Percentiles rank a stretch among this genome's conserved stretches.
Evolutionary conservation across 2,888 invertebrate genomes (phyloP).

Genomic region (Drosophila fulvimacula): DNA sequence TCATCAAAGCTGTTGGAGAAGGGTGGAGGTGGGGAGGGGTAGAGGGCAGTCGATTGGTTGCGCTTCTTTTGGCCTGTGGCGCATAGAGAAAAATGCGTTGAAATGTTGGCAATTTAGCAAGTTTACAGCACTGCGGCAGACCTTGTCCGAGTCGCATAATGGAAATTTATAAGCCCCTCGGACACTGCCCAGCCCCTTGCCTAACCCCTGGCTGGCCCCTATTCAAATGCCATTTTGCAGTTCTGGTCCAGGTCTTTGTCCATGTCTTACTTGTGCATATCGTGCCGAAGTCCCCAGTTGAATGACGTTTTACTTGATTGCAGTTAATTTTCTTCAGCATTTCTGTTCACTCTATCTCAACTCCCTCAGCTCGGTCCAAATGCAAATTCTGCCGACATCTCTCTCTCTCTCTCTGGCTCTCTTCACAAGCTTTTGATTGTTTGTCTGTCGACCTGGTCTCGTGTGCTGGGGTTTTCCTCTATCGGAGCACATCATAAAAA

Average conservation of each 20-base stretch:
- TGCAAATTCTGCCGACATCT: slow-evolving; percentile 71
- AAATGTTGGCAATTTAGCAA: slow-evolving; percentile 79
- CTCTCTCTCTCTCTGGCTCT: not conserved
- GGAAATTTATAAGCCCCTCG: slow-evolving; percentile 40
- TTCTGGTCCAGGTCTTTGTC: slow-evolving; percentile 27
- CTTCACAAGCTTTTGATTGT: slow-evolving; percentile 62
- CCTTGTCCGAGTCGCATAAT: slow-evolving; percentile 53
- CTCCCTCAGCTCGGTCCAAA: slow-evolving; percentile 52
- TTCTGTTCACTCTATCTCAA: slow-evolving; percentile 7
- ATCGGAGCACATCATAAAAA: slow-evolving; percentile 53
- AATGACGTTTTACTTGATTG: slow-evolving; percentile 81
- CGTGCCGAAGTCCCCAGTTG: slow-evolving; percentile 49
- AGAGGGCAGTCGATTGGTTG: slow-evolving; percentile 56
- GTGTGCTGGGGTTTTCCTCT: slow-evolving; percentile 31
- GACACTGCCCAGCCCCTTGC: not conserved
- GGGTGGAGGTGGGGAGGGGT: not conserved
- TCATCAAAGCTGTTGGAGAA: slow-evolving; percentile 52
- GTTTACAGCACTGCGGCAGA: slow-evolving; percentile 64
- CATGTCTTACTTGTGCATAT: slow-evolving; percentile 22
- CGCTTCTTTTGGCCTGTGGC: slow-evolving; percentile 56
- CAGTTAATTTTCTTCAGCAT: slow-evolving; percentile 74
- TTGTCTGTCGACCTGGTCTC: slow-evolving; percentile 34
- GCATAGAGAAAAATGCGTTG: slow-evolving; percentile 64
- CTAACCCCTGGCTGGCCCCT: not conserved
- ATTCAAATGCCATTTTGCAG: slow-evolving; percentile 19